Base-by-base conservation (phyloP, 2,888 invertebrate species). In the Pantelozetes paolii region DNA sequence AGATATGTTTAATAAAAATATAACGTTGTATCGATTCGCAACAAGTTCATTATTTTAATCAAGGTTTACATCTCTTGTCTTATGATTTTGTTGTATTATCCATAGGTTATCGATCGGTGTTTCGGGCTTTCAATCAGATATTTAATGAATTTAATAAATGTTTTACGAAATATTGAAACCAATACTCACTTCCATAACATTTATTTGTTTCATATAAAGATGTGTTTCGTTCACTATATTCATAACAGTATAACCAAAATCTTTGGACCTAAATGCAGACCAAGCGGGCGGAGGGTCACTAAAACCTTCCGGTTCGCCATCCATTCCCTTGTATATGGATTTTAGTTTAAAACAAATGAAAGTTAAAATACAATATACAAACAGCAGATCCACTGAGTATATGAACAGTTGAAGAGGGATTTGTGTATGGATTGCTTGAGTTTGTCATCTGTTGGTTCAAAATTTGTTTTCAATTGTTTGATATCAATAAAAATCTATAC, bases 361-460 rank as follows among this genome's bases (percentile, higher is more conserved):
- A n/a, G 26, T 18, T 72, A 23, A 6, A 32, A 11, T 42, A n/a
- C n/a, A n/a, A n/a, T n/a, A 32, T 30, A 76, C 83, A 80, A 78
- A 84, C 84, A 15, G 84, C 84, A n/a, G 84, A 84, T 54, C 85
- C 85, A 23, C 83, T 84, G 28, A 83, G 81, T 59, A 85, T 81
- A 77, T 85, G 84, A 3, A 85, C 83, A 0, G 85, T 84, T 0
- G 84, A 85, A 71, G 81, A 79, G 2, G 85, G 84, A 77, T 85
- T 82, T 18, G 80, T 80, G 80, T 85, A 85, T 0, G 85, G 84
- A 26, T 80, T 76, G 26, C 64, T 36, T 0, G 72, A 71, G 40
- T 82, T 83, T 13, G 83, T 83, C 76, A 84, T 85, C 78, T 81
- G 83, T 8, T 78, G 45, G 32, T 59, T 11, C 9, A 23, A 62